phyloP scores from a whole-genome alignment of 2,888 invertebrate genomes.

The Choristoneura rosaceana region DNA sequence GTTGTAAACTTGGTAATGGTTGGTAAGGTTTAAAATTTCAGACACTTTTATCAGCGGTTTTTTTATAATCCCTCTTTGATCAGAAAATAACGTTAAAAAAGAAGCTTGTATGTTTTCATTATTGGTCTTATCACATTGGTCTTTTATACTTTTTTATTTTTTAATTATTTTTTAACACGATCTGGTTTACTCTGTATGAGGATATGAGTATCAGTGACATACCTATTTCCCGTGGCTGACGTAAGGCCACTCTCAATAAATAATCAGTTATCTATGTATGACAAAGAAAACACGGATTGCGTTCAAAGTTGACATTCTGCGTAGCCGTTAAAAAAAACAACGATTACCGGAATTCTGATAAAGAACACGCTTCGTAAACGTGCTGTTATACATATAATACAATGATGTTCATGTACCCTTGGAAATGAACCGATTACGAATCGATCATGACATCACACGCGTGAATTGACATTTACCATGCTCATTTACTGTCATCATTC shows the following conservation, averaged over 20 bases:
- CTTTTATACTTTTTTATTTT: neutral
- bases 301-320: conserved; percentile 22
- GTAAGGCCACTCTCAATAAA: conserved; percentile 10
- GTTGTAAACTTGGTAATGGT: too few species aligned
- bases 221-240: conserved; percentile 25
- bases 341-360: conserved; percentile 6
- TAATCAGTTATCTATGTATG: conserved; percentile 21
- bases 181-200: neutral
- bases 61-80: too few species aligned
- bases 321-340: conserved; percentile 8
- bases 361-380: conserved; percentile 15
- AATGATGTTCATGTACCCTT: conserved; percentile 1
- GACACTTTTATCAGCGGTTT: too few species aligned
- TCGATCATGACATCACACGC: conserved; percentile 33
- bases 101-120: too few species aligned
- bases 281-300: conserved; percentile 23
- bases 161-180: neutral
- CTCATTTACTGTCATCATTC: conserved; percentile 1
- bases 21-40: too few species aligned
- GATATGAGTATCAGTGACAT: conserved; percentile 14
- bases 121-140: too few species aligned
- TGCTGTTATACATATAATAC: neutral
- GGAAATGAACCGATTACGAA: conserved; percentile 26
- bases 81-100: too few species aligned
- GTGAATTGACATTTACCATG: conserved; percentile 18